A percentile compares a stretch with the other conserved stretches of the same genome.
Evolutionary conservation across 1,140 invertebrate species (phyloP).

Genomic region (Brachionus koreanus): DNA sequence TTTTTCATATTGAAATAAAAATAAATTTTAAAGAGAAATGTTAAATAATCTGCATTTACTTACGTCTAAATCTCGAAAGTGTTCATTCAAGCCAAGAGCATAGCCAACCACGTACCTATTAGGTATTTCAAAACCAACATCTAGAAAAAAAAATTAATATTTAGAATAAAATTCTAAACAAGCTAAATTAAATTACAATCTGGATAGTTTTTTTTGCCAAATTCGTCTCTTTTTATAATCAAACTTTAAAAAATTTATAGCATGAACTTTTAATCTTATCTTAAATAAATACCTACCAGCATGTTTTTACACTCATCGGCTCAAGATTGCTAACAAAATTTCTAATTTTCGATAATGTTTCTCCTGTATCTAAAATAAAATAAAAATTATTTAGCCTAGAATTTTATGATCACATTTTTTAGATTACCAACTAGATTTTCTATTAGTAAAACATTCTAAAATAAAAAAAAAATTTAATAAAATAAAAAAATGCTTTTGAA

Average conservation of each 20-base stretch:
- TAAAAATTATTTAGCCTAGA: neutral
- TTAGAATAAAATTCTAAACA: neutral
- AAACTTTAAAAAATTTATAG: slow-evolving; percentile 19
- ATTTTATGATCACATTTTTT: neutral
- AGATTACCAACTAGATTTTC: slow-evolving; percentile 26
- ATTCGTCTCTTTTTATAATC: slow-evolving; percentile 1
- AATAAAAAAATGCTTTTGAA: neutral
- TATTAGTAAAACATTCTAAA: slow-evolving; percentile 33
- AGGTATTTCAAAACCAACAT: slow-evolving; percentile 66
- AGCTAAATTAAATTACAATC: neutral
- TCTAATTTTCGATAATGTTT: neutral
- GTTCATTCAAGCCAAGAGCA: slow-evolving; percentile 67
- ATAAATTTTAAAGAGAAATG: no score
- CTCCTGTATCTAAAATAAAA: neutral
- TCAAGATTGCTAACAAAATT: neutral
- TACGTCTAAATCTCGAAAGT: slow-evolving; percentile 63
- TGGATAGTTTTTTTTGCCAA: neutral
- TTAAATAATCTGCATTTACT: neutral
- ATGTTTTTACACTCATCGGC: slow-evolving; percentile 4
- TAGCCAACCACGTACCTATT: slow-evolving; percentile 67
- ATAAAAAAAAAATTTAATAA: neutral
- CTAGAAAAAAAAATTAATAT: neutral
- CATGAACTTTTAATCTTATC: neutral
- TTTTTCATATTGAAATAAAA: no score
- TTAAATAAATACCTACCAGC: neutral